A percentile compares a stretch with the other conserved stretches of the same genome.
These are phyloP conservation scores for Acanthosepion lycidas DNA, from an alignment of 2,888 invertebrate genomes.

Conservation along the genomic window DNA sequence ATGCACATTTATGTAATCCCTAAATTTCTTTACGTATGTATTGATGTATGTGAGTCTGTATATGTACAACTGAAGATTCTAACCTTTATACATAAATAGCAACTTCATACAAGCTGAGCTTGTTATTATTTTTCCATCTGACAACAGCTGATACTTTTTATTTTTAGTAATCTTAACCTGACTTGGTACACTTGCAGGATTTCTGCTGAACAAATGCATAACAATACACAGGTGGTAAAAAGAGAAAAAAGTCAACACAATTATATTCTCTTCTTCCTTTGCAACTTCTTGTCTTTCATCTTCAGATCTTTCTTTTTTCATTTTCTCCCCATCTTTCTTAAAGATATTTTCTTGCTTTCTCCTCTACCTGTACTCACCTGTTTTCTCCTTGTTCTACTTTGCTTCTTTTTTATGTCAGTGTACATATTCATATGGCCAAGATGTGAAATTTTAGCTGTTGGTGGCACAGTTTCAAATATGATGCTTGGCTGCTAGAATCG, in stretches of 20 bases:
- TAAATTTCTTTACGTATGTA: background rate
- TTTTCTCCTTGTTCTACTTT: constrained; percentile 15
- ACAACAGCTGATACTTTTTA: constrained; percentile 35
- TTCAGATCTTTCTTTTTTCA: background rate
- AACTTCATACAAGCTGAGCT: background rate
- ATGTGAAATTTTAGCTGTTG: too few species aligned
- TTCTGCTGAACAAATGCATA: background rate
- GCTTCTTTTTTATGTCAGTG: background rate
- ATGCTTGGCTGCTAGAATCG: too few species aligned
- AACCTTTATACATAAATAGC: background rate
- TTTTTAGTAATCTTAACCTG: background rate
- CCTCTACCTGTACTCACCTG: background rate
- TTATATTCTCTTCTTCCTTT: background rate
- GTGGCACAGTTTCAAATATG: too few species aligned
- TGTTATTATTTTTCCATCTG: background rate
- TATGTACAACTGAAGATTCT: background rate
- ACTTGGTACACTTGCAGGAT: background rate
- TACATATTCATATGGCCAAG: background rate
- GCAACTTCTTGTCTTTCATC: background rate
- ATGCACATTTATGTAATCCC: background rate
- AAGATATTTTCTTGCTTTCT: background rate
- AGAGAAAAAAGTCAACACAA: background rate
- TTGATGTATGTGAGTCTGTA: background rate
- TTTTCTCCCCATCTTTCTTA: background rate
- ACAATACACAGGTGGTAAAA: background rate